A percentile compares a stretch with the other conserved stretches of the same genome.
Conservation (phyloP, 2,888 invertebrate species). For the Stenurella melanura region DNA sequence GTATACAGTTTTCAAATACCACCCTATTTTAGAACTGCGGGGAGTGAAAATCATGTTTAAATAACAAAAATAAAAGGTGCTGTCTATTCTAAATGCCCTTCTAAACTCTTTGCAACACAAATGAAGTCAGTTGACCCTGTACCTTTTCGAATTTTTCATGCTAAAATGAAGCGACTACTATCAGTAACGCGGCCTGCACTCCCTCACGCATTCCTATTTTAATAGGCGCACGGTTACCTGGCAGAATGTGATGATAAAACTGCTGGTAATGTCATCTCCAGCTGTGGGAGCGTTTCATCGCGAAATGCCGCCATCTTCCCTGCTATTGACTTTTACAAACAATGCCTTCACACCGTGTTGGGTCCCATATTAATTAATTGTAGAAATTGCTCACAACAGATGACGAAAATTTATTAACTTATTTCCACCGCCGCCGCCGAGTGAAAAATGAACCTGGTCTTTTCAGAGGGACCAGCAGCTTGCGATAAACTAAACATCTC, state of each 20-base stretch:
- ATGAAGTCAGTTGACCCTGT: no score
- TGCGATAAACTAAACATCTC: conserved; percentile 19
- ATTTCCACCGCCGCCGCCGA: not conserved
- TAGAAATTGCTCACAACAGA: conserved; percentile 34
- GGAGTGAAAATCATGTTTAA: no score
- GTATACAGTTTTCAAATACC: no score
- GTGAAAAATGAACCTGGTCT: conserved; percentile 30
- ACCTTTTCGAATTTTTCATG: no score
- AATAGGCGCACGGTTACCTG: conserved; percentile 11
- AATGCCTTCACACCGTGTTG: conserved; percentile 44
- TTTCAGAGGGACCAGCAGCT: conserved; percentile 3
- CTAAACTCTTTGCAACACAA: no score
- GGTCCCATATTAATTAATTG: conserved; percentile 36
- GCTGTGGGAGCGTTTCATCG: conserved; percentile 40
- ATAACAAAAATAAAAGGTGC: no score
- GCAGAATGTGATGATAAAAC: conserved; percentile 36
- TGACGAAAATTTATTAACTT: conserved; percentile 29
- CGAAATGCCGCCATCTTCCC: conserved; percentile 45
- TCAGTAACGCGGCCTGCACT: not conserved
- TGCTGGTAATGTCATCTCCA: conserved; percentile 42
- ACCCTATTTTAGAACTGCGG: no score
- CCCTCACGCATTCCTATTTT: not conserved
- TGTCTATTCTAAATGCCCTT: no score
- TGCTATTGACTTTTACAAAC: conserved; percentile 50
- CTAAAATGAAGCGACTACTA: no score